These are phyloP conservation scores for Nanorana parkeri DNA, from an alignment of 2,113 vertebrate genomes.

Conservation along the genomic window DNA sequence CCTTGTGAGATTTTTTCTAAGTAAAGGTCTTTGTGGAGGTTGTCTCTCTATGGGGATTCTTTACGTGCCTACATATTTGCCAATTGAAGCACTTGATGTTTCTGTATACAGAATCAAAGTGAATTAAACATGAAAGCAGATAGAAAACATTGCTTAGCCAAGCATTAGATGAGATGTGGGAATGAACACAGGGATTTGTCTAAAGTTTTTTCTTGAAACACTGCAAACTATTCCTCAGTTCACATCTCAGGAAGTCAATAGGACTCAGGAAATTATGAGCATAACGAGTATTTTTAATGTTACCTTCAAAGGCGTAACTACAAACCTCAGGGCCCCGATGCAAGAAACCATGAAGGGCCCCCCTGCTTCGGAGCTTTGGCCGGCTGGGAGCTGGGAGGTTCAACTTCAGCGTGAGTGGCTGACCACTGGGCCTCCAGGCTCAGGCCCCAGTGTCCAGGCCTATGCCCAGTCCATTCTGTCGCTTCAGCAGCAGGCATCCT, in stretches of 20 bases:
- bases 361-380: no score
- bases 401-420: no score
- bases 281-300: no score
- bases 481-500: no score
- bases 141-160: constrained; percentile 69
- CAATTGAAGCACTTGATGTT: constrained; percentile 73
- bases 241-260: not conserved
- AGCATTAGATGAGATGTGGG: constrained; percentile 58
- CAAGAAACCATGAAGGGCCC: no score
- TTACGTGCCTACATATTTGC: constrained; percentile 64
- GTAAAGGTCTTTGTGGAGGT: constrained; percentile 66
- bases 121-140: constrained; percentile 95
- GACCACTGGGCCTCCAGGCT: no score
- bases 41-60: constrained; percentile 66
- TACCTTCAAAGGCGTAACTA: no score
- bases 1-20: constrained; percentile 61
- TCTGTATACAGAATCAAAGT: constrained; percentile 86
- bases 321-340: no score
- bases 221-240: constrained; percentile 5
- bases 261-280: no score
- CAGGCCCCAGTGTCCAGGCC: no score
- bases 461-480: no score
- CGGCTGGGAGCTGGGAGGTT: no score
- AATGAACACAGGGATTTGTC: constrained; percentile 37
- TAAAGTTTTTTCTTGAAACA: constrained; percentile 45